phyloP scores from a whole-genome alignment of 2,888 invertebrate genomes.

The Trichogramma dendrolimi region DNA sequence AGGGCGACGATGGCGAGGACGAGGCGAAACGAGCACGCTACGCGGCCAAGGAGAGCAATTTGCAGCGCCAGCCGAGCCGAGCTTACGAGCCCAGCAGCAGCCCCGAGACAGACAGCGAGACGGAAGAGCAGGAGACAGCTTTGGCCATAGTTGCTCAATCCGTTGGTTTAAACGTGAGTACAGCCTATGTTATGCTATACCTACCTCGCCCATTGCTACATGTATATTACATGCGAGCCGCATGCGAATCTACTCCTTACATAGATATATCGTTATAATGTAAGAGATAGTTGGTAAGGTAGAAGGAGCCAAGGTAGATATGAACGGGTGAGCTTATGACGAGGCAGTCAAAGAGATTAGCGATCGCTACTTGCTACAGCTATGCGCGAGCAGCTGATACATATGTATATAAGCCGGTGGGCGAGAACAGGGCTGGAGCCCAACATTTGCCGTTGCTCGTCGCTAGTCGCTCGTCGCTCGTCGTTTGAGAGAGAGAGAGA shows the following conservation, averaged over 20 bases:
- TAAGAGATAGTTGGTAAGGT: no score
- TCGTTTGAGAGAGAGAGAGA: no score
- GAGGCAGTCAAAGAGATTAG: background rate
- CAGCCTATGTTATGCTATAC: background rate
- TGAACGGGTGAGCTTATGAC: background rate
- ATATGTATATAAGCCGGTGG: no score
- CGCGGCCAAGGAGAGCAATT: conserved; percentile 39
- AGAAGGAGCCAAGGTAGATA: background rate
- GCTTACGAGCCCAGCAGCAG: conserved; percentile 55
- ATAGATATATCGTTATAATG: no score
- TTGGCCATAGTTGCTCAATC: conserved; percentile 61
- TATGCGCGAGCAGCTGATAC: no score
- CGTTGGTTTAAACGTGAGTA: conserved; percentile 74
- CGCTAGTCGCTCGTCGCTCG: no score
- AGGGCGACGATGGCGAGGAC: background rate
- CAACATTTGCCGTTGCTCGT: no score
- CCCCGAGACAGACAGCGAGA: conserved; percentile 65
- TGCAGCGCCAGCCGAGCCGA: conserved; percentile 50
- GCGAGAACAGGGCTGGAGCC: no score
- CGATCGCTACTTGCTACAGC: no score
- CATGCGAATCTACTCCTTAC: background rate
- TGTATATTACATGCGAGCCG: background rate
- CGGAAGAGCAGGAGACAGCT: conserved; percentile 61
- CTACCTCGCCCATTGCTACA: background rate
- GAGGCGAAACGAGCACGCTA: conserved; percentile 20